Evolutionary conservation across 2,888 invertebrate species (phyloP), one percentile per base, ranked within the genome.

Genomic region (Latrodectus hesperus): DNA sequence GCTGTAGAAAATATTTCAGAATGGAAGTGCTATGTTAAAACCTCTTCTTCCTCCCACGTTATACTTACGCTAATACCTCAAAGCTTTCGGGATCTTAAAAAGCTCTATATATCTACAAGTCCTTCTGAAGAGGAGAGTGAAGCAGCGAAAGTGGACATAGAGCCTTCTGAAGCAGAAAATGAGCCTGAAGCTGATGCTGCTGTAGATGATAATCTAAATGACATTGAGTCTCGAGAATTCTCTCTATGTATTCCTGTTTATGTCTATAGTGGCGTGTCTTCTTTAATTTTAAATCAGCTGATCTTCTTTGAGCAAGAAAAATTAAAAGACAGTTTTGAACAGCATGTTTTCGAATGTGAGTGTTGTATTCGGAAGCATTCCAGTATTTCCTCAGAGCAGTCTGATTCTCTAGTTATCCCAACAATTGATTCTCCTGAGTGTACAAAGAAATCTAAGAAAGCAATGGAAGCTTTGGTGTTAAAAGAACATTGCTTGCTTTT

Each of bases 21-120:
- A 89, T 95, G 95, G 95, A 93, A 94, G 82, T 95, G 95, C 91
- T 95, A 94, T 91, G 93, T 95, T 52, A 95, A 95, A 92, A 94
- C 94, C 16, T 93, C 94, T 55, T 94, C 94, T 53, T 92, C 93
- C 10, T 94, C 94, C 0, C 95, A 95, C 90, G 93, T 95, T 51
- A 93, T 95, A 55, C 91, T 95, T 68, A 95, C 95, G 14, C 94
- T 96, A 89, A 91, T 95, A 51, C 95, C 95, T 5, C 94, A 94
- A 4, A 93, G 94, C 49, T 94, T 94, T 90, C 92, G 93, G 64
- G 93, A 93, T 88, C 90, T 93, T 60, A 90, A 91, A 60, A 85
- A 90, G 17, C 90, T 92, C 17, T 74, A 81, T 16, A 65, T 64
- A 51, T 64, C 80, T 38, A 55, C n/a, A 14, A 6, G 1, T 51